Percentiles rank a stretch among this genome's conserved stretches.
phyloP scores from a whole-genome alignment of 1,140 invertebrate species.

The Bradysia coprophila region DNA sequence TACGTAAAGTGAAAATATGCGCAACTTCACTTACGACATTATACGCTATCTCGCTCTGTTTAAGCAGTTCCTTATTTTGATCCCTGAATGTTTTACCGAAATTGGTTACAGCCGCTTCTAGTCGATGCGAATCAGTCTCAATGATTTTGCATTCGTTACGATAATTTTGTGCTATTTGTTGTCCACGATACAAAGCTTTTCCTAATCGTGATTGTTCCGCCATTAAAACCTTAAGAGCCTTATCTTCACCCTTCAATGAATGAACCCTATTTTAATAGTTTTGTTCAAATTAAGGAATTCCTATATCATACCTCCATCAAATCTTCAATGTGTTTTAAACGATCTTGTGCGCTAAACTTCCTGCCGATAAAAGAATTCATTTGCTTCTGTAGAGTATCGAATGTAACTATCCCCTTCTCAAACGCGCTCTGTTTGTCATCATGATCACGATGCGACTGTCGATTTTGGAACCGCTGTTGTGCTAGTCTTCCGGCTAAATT shows the following conservation, averaged over 20 bases:
- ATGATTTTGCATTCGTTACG: too few species aligned
- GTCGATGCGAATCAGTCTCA: not conserved
- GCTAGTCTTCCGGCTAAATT: constrained; percentile 13
- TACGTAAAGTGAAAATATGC: too few species aligned
- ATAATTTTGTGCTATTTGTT: constrained; percentile 12
- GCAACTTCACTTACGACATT: constrained; percentile 4
- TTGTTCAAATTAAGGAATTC: too few species aligned
- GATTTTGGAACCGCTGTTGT: constrained; percentile 16
- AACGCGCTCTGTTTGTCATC: constrained; percentile 9
- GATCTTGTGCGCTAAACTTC: constrained; percentile 13
- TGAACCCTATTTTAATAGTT: too few species aligned
- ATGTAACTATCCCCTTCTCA: constrained; percentile 6
- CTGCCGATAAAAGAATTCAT: constrained; percentile 11
- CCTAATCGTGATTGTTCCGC: constrained; percentile 16
- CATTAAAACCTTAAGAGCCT: too few species aligned
- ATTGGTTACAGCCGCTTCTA: not conserved
- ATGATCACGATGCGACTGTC: constrained; percentile 6
- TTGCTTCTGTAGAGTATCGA: constrained; percentile 10
- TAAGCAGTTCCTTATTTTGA: constrained; percentile 10
- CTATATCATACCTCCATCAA: constrained; percentile 16
- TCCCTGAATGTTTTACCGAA: constrained; percentile 1
- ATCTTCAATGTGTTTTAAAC: constrained; percentile 17
- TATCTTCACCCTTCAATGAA: too few species aligned
- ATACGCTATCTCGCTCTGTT: constrained; percentile 18
- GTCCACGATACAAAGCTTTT: constrained; percentile 14